These are phyloP conservation scores for Xyrichtys novacula DNA, from an alignment of 2,797 vertebrate genomes.

Conservation along the genomic window DNA sequence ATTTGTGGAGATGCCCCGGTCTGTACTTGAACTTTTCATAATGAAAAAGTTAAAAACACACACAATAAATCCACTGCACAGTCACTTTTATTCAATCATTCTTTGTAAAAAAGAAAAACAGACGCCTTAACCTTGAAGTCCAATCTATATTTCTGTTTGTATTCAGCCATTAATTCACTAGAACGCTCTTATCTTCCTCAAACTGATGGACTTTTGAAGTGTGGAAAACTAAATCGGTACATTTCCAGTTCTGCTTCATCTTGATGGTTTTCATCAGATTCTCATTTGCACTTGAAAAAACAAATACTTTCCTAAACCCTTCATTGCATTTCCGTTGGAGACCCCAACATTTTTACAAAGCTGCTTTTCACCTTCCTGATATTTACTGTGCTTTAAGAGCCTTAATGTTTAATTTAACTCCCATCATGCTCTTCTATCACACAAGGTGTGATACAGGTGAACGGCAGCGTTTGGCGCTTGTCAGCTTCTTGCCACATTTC, in stretches of 20 bases:
- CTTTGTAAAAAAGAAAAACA: too few species aligned
- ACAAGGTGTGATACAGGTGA: constrained; percentile 50
- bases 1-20: too few species aligned
- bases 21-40: too few species aligned
- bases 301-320: constrained; percentile 54
- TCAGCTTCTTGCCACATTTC: constrained; percentile 68
- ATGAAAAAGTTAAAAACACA: too few species aligned
- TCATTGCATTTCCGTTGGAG: constrained; percentile 44
- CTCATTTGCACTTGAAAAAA: constrained; percentile 66
- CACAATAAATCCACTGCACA: too few species aligned
- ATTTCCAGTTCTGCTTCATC: constrained; percentile 55
- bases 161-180: not conserved
- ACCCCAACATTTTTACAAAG: constrained; percentile 39
- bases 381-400: constrained; percentile 38
- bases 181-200: not conserved
- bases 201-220: not conserved
- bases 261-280: constrained; percentile 60
- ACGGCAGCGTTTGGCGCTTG: constrained; percentile 52
- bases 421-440: constrained; percentile 61
- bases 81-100: not conserved
- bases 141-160: not conserved
- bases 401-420: constrained; percentile 16
- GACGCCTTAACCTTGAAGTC: not conserved
- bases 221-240: constrained; percentile 15
- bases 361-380: constrained; percentile 58